Base-by-base conservation (phyloP, 2,888 invertebrate genomes). In the Phalera bucephala region DNA sequence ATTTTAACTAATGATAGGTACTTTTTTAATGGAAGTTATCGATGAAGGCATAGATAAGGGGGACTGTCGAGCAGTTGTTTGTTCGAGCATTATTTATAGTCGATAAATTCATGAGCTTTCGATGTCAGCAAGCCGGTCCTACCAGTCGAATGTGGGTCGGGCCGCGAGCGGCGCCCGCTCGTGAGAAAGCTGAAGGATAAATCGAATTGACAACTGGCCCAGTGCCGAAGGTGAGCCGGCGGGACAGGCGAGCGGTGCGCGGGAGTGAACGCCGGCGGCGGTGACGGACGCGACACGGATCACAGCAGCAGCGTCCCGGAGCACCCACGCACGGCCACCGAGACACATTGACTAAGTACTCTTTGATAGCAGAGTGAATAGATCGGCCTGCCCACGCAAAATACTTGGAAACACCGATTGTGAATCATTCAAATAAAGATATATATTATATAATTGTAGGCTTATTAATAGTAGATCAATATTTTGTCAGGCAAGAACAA, bases 161-260 rank as follows among this genome's bases (percentile, higher is more conserved):
- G 10, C 14, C 13, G 25, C 12, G 25, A 0, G 25, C 25, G 12
- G 12, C 8, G 25, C 2, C 25, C 12, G 12, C 26, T 17, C 9
- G 1, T 19, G 26, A 45, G 42, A 45, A 52, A 54, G 54, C 35
- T 41, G 31, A 20, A 41, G 51, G 47, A 45, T 33, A 28, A 27
- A 10, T 21, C 11, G 27, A 28, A 23, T 20, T 28, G 23, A 29
- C n/a, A 9, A 9, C 15, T 28, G 10, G 4, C 13, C 15, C 28
- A 13, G 26, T 13, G 26, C n/a, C 8, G 13, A 26, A 12, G 26
- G 26, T 7, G 13, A 8, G 26, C 3, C 12, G 8, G 8, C 22
- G 12, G 8, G 23, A 2, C 3, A 11, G 10, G 23, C 5, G 4
- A 11, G 10, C 23, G 11, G 2, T 4, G 11, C 11, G n/a, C 10